Evolutionary conservation across 1,140 invertebrate species (phyloP).

Genomic region (Homarus americanus): DNA sequence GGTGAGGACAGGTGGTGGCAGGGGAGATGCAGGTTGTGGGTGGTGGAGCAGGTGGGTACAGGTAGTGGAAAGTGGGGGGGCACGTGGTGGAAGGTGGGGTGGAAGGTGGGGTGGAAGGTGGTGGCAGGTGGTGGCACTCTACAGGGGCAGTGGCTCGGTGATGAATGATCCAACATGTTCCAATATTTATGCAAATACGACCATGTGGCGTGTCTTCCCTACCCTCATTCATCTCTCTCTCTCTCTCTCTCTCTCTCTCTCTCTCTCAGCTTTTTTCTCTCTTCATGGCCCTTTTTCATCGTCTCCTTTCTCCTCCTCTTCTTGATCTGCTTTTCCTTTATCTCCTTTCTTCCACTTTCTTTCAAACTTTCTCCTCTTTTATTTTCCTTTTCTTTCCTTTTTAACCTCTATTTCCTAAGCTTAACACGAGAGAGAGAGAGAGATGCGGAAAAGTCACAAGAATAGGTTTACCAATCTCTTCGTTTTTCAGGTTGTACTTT

Average conservation of each 20-base stretch:
- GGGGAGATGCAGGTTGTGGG: background rate
- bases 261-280: too few relatives aligned
- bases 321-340: background rate
- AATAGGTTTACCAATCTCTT: too few relatives aligned
- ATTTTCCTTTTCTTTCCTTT: background rate
- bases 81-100: background rate
- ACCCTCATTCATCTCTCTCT: too few relatives aligned
- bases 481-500: background rate
- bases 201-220: background rate
- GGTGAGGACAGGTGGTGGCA: background rate
- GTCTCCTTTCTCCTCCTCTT: background rate
- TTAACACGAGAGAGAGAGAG: too few relatives aligned
- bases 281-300: background rate
- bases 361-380: too few relatives aligned
- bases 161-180: too few relatives aligned
- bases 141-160: too few relatives aligned
- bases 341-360: too few relatives aligned
- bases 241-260: too few relatives aligned
- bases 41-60: background rate
- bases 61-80: background rate
- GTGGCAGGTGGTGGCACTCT: background rate
- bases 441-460: too few relatives aligned
- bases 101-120: background rate
- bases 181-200: too few relatives aligned
- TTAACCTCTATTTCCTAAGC: background rate